These are phyloP conservation scores for Drosophila monieri DNA, from an alignment of 2,888 invertebrate genomes.

Conservation along the genomic window DNA sequence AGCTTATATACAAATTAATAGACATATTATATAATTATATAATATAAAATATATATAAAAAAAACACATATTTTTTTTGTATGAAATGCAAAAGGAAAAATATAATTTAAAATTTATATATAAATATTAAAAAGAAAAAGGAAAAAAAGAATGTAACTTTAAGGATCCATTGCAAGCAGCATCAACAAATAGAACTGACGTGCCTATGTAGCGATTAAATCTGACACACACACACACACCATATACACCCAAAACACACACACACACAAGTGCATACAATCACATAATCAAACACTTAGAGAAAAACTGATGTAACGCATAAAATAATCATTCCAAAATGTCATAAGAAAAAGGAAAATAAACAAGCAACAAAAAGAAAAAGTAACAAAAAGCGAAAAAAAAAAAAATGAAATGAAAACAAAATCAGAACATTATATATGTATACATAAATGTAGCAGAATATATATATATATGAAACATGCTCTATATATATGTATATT, in stretches of 20 bases:
- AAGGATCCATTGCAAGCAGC: conserved; percentile 47
- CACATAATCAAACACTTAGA: conserved; percentile 27
- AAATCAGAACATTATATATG: conserved; percentile 34
- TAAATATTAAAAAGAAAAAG: conserved; percentile 20
- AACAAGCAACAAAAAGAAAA: conserved; percentile 2
- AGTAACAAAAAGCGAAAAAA: background rate
- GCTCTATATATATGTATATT: conserved; percentile 41
- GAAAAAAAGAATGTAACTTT: conserved; percentile 33
- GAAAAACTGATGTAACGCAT: conserved; percentile 67
- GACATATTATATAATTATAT: conserved; percentile 6
- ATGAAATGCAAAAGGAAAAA: conserved; percentile 59
- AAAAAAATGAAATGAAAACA: conserved; percentile 12
- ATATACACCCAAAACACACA: conserved; percentile 28
- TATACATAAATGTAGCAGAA: conserved; percentile 40
- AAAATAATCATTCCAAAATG: conserved; percentile 74
- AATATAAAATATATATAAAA: background rate
- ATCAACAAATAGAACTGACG: conserved; percentile 78
- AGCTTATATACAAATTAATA: conserved; percentile 19
- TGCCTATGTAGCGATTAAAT: conserved; percentile 77
- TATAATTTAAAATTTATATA: conserved; percentile 24
- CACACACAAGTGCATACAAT: conserved; percentile 26
- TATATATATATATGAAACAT: conserved; percentile 40
- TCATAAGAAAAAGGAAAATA: conserved; percentile 53
- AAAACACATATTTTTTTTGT: conserved; percentile 50
- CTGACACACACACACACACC: conserved; percentile 48